Conservation (phyloP, 2,888 invertebrate species). For the Coelopa pilipes region DNA sequence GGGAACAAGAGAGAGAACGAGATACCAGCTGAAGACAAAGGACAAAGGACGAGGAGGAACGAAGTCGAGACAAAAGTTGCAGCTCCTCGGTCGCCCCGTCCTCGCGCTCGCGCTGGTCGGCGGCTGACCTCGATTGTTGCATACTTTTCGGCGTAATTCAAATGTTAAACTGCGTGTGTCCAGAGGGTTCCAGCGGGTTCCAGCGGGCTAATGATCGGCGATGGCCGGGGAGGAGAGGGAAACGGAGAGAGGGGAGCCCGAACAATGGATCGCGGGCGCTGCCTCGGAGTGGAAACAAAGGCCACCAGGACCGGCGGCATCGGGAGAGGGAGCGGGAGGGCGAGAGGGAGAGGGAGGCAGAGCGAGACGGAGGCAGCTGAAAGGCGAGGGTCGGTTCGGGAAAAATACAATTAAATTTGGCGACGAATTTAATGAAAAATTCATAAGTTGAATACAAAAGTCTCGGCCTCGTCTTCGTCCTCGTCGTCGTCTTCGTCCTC, state of each 20-base stretch:
- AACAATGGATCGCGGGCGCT: too few relatives aligned
- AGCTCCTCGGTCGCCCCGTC: too few relatives aligned
- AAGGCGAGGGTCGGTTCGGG: neutral
- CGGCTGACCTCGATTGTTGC: constrained; percentile 10
- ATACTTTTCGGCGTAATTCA: constrained; percentile 28
- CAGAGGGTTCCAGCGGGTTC: too few relatives aligned
- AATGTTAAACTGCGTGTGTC: constrained; percentile 32
- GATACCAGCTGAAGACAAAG: neutral
- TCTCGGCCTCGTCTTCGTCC: too few relatives aligned
- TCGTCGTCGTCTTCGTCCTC: too few relatives aligned
- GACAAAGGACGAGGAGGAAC: neutral
- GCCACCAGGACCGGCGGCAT: too few relatives aligned
- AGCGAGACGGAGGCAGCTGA: neutral
- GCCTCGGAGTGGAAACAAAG: too few relatives aligned
- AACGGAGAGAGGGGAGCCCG: neutral
- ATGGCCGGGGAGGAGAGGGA: too few relatives aligned
- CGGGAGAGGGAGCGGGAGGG: too few relatives aligned
- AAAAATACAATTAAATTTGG: constrained; percentile 7
- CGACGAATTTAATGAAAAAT: neutral
- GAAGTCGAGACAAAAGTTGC: constrained; percentile 8
- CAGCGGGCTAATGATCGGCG: constrained; percentile 25
- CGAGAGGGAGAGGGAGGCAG: neutral
- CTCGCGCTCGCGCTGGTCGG: too few relatives aligned
- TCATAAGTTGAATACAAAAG: neutral
- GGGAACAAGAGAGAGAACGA: too few relatives aligned